phyloP scores from a whole-genome alignment of 2,797 vertebrate species.

The Neopelma chrysocephalum region DNA sequence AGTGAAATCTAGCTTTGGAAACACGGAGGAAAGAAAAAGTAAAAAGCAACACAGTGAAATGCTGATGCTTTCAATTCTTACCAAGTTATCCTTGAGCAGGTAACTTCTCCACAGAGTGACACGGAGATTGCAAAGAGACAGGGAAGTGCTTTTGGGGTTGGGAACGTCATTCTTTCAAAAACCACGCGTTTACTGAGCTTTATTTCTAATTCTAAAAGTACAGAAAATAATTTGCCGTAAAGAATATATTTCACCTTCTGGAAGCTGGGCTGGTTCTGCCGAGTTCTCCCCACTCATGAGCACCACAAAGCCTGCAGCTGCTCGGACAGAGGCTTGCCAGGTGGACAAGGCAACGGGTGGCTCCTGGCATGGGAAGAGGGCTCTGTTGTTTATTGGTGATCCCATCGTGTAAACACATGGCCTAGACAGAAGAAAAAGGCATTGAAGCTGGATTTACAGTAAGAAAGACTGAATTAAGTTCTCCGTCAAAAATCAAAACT shows the following conservation, averaged over 20 bases:
- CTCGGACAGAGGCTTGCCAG: slow-evolving; percentile 89
- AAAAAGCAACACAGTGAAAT: background rate
- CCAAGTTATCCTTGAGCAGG: background rate
- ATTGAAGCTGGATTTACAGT: background rate
- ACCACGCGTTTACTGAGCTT: background rate
- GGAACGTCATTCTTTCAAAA: background rate
- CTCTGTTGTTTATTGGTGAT: slow-evolving; percentile 98
- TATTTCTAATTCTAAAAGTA: background rate
- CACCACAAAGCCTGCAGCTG: slow-evolving; percentile 86
- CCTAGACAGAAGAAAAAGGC: slow-evolving; percentile 80
- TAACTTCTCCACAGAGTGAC: background rate
- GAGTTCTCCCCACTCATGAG: slow-evolving; percentile 95
- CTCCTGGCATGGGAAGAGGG: slow-evolving; percentile 97
- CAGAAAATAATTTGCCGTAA: background rate
- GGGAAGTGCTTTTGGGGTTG: background rate
- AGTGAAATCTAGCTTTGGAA: background rate
- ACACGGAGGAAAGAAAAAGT: background rate
- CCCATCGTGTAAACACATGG: slow-evolving; percentile 95
- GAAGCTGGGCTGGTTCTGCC: slow-evolving; percentile 73
- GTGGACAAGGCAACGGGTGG: slow-evolving; percentile 97
- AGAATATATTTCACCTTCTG: slow-evolving; percentile 69
- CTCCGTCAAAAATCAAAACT: background rate
- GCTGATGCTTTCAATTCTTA: background rate
- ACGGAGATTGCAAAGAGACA: background rate
- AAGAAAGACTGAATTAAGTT: slow-evolving; percentile 28